Evolutionary conservation across 2,888 invertebrate genomes (phyloP), one percentile per base, ranked within the genome.

Genomic region (Bombylius discolor): DNA sequence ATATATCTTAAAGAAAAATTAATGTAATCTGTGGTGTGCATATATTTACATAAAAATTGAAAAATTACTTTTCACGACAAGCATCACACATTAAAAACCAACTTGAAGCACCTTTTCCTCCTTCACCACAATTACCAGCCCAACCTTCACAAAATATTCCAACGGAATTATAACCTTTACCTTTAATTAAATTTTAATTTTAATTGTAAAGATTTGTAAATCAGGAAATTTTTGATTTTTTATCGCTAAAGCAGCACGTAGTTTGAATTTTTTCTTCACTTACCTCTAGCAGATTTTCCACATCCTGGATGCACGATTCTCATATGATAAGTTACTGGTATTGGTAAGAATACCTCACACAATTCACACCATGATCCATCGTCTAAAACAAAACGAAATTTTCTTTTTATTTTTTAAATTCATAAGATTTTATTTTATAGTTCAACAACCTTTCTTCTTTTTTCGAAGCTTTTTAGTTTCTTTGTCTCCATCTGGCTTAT

Each of bases 81-180:
- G 79, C 78, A 68, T 94, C 92, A 74, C 98, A 98, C 69, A 92
- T 84, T 36, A 96, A 79, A 72, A 96, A 97, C 90, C 94, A 94
- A 14, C 90, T 84, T 60, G 85, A 85, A 47, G 78, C 77, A 61
- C 85, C 86, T 42, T 85, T 80, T 34, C 90, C 89, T 4, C 89
- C 89, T 66, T 90, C 89, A 47, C 92, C 92, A 68, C 92, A 92
- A 66, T 86, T 85, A 5, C 91, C 92, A 0, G 88, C 87, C 90
- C 90, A 91, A 3, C 90, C 91, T 47, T 86, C 83, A 66, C 88
- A 88, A 73, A 89, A 95, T 63, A 82, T 83, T 4, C 96, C 96
- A 36, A 85, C 83, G 58, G 91, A 90, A 73, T 95, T 95, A 77
- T 94, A 97, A 1, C 96, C 97, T 70, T 88, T 87, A 1, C 62